phyloP scores from a whole-genome alignment of 2,888 invertebrate species.

The Ariolimax columbianus region DNA sequence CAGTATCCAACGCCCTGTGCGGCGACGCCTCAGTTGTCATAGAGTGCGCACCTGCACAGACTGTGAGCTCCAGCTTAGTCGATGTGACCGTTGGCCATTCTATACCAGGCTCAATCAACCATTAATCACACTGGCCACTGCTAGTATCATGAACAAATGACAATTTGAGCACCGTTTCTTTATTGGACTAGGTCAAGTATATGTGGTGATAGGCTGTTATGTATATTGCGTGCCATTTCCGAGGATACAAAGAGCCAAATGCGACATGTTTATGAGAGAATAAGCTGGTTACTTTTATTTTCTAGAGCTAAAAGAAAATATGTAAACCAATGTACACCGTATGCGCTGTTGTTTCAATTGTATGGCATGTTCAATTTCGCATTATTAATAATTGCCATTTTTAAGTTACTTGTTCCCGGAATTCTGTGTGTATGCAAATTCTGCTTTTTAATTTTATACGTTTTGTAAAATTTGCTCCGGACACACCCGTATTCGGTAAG shows the following conservation, averaged over 20 bases:
- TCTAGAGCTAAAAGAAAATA: background rate
- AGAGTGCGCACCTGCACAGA: conserved; percentile 4
- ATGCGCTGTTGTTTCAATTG: background rate
- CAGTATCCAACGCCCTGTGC: conserved; percentile 4
- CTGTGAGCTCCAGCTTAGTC: background rate
- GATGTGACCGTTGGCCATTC: background rate
- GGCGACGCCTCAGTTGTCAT: conserved; percentile 22
- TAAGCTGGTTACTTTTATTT: background rate
- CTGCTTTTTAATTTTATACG: background rate
- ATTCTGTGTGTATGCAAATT: background rate
- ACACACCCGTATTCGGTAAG: conserved; percentile 1
- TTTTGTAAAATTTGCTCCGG: background rate
- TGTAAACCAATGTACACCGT: background rate
- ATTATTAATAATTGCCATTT: background rate
- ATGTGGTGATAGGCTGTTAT: background rate
- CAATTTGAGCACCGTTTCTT: background rate
- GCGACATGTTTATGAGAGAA: background rate
- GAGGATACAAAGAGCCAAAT: background rate
- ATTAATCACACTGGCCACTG: background rate
- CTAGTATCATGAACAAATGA: background rate
- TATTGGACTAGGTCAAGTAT: background rate
- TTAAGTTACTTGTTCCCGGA: background rate
- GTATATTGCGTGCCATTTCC: background rate
- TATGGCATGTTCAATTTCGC: background rate
- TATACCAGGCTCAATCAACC: background rate